Evolutionary conservation across 1,140 invertebrate genomes (phyloP), one percentile per base, ranked within the genome.

Genomic region (Drosophila yakuba): DNA sequence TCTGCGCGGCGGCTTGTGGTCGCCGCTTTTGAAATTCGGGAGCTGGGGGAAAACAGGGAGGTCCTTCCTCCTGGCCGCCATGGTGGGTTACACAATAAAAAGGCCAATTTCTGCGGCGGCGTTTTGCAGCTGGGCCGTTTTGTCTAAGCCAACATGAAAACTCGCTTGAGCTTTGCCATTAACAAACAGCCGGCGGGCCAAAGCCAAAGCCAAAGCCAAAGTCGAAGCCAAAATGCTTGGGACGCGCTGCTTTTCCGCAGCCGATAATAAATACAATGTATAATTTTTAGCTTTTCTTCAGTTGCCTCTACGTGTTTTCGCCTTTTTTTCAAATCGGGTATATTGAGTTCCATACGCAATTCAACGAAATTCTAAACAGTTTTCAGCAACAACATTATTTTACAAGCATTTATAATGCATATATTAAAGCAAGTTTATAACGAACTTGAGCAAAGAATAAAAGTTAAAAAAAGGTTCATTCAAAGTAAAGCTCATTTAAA

Each of bases 121-220:
- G 14, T 25, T 78, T 25, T 78, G 74, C 83, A 82, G 78, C 83
- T 88, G 82, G 52, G 60, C 56, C 78, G 51, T 28, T 56, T 36
- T 63, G 45, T 78, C 51, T 75, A 77, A 82, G 82, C 82, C 64
- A 79, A 75, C 80, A 73, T 61, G 64, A 68, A 76, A 78, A 82
- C 63, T 86, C 62, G 66, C 50, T 56, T 38, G 48, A 74, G 51
- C 72, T 54, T 66, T 54, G 72, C 66, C 68, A 81, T 63, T 76
- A 76, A 64, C 73, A 76, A 80, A 80, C 64, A 80, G 78, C 78
- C 73, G 72, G 59, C 67, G 62, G 76, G 64, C n/a, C 54, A 62
- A 48, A 66, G 67, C 56, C 63, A 59, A 57, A 69, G 51, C 20
- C 20, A 20, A 20, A 20, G 23, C 23, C 23, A 25, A 25, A 25